Percentiles rank a stretch among this genome's conserved stretches.
Conservation (phyloP, 2,797 vertebrate species). For the Triplophysa yarkandensis region DNA sequence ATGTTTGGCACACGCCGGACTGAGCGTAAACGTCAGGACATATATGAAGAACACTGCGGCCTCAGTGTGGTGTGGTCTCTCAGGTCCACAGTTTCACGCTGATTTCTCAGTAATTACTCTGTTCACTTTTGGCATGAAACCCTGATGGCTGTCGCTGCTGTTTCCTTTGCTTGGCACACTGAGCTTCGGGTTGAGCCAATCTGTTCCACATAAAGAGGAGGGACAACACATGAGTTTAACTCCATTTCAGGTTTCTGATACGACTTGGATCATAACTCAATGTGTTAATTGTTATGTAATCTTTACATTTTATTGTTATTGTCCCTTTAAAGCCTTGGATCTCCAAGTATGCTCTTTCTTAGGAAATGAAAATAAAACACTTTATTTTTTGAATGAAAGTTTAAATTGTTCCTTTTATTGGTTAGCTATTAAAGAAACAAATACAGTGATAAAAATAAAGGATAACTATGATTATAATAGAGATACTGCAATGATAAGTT, state of each 20-base stretch:
- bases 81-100: slow-evolving; percentile 44
- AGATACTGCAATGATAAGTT: too few relatives aligned
- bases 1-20: slow-evolving; percentile 36
- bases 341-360: too few relatives aligned
- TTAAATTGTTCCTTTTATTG: too few relatives aligned
- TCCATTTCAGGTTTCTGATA: neutral
- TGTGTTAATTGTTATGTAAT: slow-evolving; percentile 1
- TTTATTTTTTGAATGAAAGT: too few relatives aligned
- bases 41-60: slow-evolving; percentile 45
- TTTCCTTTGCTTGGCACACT: slow-evolving; percentile 39
- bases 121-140: slow-evolving; percentile 41
- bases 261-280: neutral
- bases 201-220: neutral
- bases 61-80: slow-evolving; percentile 47
- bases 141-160: slow-evolving; percentile 33
- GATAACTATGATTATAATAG: too few relatives aligned
- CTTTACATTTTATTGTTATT: neutral
- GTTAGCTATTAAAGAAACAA: too few relatives aligned
- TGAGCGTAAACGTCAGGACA: slow-evolving; percentile 38
- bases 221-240: neutral
- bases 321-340: too few relatives aligned
- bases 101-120: slow-evolving; percentile 50
- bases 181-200: slow-evolving; percentile 33
- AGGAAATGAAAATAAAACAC: too few relatives aligned
- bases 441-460: too few relatives aligned